Conservation (phyloP, 2,113 vertebrate species). For the Campylomormyrus numenius region DNA sequence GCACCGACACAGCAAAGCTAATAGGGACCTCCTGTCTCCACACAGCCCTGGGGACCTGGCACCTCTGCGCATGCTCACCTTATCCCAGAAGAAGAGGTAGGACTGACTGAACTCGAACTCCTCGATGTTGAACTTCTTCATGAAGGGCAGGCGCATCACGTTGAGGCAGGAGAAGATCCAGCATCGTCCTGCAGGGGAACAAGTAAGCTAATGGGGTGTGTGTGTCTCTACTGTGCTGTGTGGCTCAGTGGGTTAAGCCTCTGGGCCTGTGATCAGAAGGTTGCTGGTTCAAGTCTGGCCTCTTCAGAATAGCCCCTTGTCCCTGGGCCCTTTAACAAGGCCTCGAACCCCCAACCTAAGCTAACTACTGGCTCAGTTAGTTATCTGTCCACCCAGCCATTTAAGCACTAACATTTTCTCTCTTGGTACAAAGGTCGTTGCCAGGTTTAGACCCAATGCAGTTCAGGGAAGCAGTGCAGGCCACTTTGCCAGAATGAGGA, state of each 20-base stretch:
- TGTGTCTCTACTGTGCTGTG: not conserved
- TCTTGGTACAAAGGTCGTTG: not conserved
- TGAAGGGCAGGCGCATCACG: slow-evolving; percentile 93
- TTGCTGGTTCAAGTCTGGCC: not conserved
- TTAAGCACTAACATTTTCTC: not conserved
- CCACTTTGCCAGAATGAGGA: not conserved
- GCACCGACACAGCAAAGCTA: not conserved
- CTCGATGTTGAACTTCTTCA: slow-evolving; percentile 94
- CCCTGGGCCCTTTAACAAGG: not conserved
- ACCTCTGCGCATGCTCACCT: slow-evolving; percentile 61
- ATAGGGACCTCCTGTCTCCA: not conserved
- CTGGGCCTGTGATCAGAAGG: not conserved
- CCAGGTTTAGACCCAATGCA: not conserved
- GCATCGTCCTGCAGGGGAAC: slow-evolving; percentile 76
- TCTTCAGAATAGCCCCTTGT: not conserved
- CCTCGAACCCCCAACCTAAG: not conserved
- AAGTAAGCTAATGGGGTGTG: slow-evolving; percentile 8
- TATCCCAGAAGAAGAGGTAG: slow-evolving; percentile 97
- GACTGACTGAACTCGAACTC: slow-evolving; percentile 99
- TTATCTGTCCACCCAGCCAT: not conserved
- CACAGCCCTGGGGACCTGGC: not conserved
- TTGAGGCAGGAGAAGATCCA: slow-evolving; percentile 99
- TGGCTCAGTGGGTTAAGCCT: not conserved
- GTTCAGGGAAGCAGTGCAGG: not conserved
- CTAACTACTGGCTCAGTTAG: not conserved